A percentile compares a stretch with the other conserved stretches of the same genome.
Evolutionary conservation across 2,888 invertebrate species (phyloP).

Genomic region (Noctua comes): DNA sequence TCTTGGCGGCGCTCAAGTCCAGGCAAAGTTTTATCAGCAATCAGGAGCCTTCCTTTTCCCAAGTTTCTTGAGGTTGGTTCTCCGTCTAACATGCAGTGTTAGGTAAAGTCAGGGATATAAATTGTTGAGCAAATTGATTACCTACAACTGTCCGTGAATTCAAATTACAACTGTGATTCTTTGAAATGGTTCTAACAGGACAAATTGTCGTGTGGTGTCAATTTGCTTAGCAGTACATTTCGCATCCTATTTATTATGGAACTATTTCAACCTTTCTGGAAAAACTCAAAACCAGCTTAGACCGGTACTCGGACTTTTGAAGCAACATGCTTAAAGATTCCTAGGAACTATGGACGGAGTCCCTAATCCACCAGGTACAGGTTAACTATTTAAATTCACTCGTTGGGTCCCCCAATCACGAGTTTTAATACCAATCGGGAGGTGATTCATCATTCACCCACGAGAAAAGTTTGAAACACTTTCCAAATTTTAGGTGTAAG

Average conservation of each 20-base stretch:
- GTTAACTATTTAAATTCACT: not conserved
- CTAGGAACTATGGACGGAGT: not conserved
- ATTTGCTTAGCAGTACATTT: not conserved
- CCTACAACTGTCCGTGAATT: not conserved
- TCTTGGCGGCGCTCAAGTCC: not conserved
- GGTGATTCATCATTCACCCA: constrained; percentile 34
- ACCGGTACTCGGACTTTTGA: not conserved
- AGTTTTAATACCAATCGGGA: constrained; percentile 18
- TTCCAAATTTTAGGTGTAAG: constrained; percentile 28
- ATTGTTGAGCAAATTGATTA: not conserved
- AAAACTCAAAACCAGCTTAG: not conserved
- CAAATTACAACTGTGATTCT: not conserved
- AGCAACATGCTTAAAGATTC: not conserved
- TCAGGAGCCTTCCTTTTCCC: not conserved
- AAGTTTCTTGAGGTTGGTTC: not conserved
- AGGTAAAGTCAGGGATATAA: not conserved
- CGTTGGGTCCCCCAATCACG: constrained; percentile 5
- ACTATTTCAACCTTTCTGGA: not conserved
- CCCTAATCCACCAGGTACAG: not conserved
- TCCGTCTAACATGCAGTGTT: constrained; percentile 5
- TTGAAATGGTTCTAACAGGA: not conserved
- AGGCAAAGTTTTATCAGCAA: constrained; percentile 31
- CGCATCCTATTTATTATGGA: not conserved
- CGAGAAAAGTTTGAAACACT: constrained; percentile 23
- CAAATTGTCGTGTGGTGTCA: not conserved